Evolutionary conservation across 2,113 vertebrate genomes (phyloP), one percentile per base, ranked within the genome.

Genomic region (Lathamus discolor): DNA sequence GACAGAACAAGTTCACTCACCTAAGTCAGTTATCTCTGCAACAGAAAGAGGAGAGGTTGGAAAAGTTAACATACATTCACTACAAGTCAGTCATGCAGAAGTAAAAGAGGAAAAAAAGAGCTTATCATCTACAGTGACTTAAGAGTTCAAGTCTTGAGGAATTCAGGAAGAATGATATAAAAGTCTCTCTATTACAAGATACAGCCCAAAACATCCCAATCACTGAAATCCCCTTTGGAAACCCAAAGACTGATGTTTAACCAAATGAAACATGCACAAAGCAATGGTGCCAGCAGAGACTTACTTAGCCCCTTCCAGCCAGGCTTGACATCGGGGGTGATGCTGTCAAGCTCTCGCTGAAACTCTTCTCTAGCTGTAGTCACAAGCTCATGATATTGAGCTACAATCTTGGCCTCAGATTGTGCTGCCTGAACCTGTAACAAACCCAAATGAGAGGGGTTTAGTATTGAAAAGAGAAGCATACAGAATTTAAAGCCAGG

Each of bases 221-320:
- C 29, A 28, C 59, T 80, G 41, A 43, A 52, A 63, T 17, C 14
- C 35, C 46, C 64, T n/a, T 31, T 48, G 27, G 62, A 86, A 81
- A 72, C 39, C 35, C 83, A 75, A 2, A 57, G 73, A 31, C 2
- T 1, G 5, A 46, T 16, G 31, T 7, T 18, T 33, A 44, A n/a
- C 24, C 93, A 82, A 69, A 95, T 86, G 29, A 51, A 59, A 59
- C 57, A 59, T 10, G 22, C 57, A 35, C 57, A 59, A 14, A 59
- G 33, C 15, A 35, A 35, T 59, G 33, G 57, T 5, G 37, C 13
- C 16, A 3, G 15, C 11, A 2, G 43, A 68, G 51, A 98, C 99
- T 99, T 98, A 99, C 99, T 98, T 44, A 99, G 98, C 12, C 99
- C 99, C 95, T 99, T 99, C 99, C 99, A 99, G 94, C 98, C 99